phyloP scores from a whole-genome alignment of 2,888 invertebrate genomes.

The Diplazon laetatorius region DNA sequence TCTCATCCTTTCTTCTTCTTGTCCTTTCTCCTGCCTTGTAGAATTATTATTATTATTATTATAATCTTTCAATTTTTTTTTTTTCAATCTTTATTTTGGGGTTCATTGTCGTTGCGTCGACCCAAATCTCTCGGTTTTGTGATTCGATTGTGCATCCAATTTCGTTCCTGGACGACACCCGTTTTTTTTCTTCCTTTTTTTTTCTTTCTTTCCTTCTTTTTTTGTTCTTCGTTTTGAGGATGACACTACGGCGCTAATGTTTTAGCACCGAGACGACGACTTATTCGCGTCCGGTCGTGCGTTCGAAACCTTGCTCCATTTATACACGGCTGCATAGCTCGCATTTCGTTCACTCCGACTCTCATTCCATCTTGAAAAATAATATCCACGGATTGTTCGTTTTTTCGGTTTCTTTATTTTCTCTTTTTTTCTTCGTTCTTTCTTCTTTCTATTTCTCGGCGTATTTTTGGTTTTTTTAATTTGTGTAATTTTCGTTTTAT shows the following conservation, averaged over 20 bases:
- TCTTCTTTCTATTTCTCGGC: no score
- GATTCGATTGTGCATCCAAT: background rate
- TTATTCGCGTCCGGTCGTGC: constrained; percentile 38
- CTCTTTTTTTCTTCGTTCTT: background rate
- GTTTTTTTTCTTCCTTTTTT: no score
- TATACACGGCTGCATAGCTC: constrained; percentile 28
- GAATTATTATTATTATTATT: no score
- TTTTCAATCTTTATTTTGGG: constrained; percentile 21
- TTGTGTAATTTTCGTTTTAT: no score
- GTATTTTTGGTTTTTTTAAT: no score
- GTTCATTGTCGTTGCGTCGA: constrained; percentile 27
- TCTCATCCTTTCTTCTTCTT: no score
- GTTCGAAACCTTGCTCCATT: constrained; percentile 58
- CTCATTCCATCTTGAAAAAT: no score
- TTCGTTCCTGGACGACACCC: constrained; percentile 1
- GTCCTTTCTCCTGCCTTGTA: no score
- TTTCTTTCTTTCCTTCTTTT: no score
- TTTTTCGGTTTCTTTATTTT: no score
- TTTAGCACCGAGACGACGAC: constrained; percentile 10
- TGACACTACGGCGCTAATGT: background rate
- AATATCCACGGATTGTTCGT: constrained; percentile 2
- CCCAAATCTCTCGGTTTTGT: background rate
- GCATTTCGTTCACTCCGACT: constrained; percentile 19
- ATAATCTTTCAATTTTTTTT: background rate
- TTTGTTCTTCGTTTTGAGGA: background rate